phyloP scores from a whole-genome alignment of 2,888 invertebrate species.

The Thereva nobilitata region DNA sequence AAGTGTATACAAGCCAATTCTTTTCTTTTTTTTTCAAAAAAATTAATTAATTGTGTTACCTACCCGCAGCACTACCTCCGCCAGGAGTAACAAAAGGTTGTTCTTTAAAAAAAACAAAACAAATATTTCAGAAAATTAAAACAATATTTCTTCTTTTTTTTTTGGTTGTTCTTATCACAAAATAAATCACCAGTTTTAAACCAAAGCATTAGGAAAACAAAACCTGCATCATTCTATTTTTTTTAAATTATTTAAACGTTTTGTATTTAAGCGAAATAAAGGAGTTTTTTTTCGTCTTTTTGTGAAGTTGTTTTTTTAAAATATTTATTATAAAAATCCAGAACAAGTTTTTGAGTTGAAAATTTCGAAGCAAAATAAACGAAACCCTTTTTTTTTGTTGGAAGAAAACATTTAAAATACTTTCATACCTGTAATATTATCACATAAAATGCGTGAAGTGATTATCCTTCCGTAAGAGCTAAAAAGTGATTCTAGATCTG shows the following conservation, averaged over 20 bases:
- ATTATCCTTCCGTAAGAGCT: slow-evolving; percentile 81
- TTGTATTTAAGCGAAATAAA: slow-evolving; percentile 8
- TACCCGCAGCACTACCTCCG: slow-evolving; percentile 62
- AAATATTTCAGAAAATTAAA: slow-evolving; percentile 26
- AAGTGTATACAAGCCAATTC: slow-evolving; percentile 42
- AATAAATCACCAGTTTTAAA: too few relatives aligned
- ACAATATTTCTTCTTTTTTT: slow-evolving; percentile 12
- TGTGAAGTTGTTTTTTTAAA: slow-evolving; percentile 24
- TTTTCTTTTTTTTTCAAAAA: slow-evolving; percentile 39
- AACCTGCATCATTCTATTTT: slow-evolving; percentile 12
- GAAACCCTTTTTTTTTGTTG: slow-evolving; percentile 2
- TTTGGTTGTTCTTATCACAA: slow-evolving; percentile 9
- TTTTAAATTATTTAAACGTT: neutral
- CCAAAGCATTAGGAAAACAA: slow-evolving; percentile 5
- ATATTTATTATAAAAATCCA: slow-evolving; percentile 40
- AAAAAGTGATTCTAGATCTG: slow-evolving; percentile 81
- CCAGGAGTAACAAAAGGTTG: slow-evolving; percentile 60
- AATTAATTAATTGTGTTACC: slow-evolving; percentile 49
- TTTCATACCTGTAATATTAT: slow-evolving; percentile 77
- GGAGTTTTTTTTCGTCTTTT: slow-evolving; percentile 27
- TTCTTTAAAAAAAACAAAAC: slow-evolving; percentile 59
- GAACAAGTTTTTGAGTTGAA: slow-evolving; percentile 21
- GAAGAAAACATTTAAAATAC: slow-evolving; percentile 26
- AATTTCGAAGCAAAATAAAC: neutral
- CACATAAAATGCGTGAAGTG: slow-evolving; percentile 83